Conservation (phyloP, 1,140 invertebrate species). For the Caligus rogercresseyi region DNA sequence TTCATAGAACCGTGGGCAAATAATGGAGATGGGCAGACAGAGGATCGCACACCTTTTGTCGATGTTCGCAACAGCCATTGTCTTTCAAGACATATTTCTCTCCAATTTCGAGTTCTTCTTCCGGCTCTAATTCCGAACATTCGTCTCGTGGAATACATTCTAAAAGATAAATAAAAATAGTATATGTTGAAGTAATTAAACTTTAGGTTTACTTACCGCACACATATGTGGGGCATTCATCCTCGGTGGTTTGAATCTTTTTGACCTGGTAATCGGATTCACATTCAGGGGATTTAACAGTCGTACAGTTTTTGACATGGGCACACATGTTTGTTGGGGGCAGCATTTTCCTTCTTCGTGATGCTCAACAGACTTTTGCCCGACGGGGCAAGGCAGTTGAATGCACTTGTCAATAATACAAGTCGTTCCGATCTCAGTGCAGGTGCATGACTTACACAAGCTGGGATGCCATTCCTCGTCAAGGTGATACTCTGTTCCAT, state of each 20-base stretch:
- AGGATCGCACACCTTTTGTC: background rate
- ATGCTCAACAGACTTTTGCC: background rate
- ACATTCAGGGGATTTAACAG: background rate
- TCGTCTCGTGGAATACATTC: background rate
- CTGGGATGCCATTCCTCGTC: background rate
- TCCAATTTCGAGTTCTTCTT: background rate
- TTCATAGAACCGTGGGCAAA: background rate
- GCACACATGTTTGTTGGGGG: background rate
- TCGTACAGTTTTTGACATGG: background rate
- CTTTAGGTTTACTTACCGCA: background rate
- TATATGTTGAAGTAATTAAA: no score
- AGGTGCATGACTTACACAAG: background rate
- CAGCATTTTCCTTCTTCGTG: background rate
- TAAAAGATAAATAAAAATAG: background rate
- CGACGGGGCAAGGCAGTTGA: background rate
- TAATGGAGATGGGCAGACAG: background rate
- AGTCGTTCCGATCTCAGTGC: background rate
- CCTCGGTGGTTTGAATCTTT: background rate
- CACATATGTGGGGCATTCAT: background rate
- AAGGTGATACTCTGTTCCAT: background rate
- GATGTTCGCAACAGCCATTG: background rate
- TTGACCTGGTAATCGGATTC: background rate
- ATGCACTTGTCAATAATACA: background rate
- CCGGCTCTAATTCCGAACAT: background rate
- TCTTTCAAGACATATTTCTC: background rate